These are phyloP conservation scores for Phaonia tiefii DNA, from an alignment of 2,888 invertebrate genomes.

Conservation along the genomic window DNA sequence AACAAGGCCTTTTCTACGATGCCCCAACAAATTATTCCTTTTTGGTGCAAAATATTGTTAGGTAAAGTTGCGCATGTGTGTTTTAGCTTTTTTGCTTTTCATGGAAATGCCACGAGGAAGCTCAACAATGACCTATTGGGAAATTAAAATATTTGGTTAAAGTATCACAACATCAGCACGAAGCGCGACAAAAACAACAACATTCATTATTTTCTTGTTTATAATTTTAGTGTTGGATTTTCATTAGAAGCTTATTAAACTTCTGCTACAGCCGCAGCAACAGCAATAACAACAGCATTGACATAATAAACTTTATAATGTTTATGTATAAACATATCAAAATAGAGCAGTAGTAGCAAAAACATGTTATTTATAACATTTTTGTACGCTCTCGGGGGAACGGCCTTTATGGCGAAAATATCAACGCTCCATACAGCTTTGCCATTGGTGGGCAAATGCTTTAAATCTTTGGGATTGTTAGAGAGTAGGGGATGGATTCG, in stretches of 20 bases:
- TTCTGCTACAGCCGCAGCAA: not conserved
- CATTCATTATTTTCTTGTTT: constrained; percentile 6
- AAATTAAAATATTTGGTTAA: constrained; percentile 50
- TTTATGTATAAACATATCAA: constrained; percentile 18
- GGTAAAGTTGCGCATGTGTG: no score
- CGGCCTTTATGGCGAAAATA: not conserved
- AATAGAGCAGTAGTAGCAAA: not conserved
- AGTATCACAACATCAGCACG: not conserved
- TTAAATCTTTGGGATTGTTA: no score
- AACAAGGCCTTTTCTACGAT: no score
- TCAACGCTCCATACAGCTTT: no score
- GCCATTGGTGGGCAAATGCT: no score
- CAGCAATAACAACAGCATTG: constrained; percentile 5
- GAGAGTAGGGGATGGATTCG: not conserved
- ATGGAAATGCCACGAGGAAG: no score
- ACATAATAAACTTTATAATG: constrained; percentile 27
- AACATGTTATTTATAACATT: constrained; percentile 33
- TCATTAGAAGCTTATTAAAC: constrained; percentile 48
- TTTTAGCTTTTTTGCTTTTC: no score
- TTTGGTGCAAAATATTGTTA: no score
- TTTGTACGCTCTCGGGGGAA: not conserved
- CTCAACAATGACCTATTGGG: constrained; percentile 47
- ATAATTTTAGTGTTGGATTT: constrained; percentile 31
- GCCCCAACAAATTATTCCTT: no score
- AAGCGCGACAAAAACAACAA: not conserved